phyloP scores from a whole-genome alignment of 2,888 invertebrate genomes.

The Pristionchus maxplancki region DNA sequence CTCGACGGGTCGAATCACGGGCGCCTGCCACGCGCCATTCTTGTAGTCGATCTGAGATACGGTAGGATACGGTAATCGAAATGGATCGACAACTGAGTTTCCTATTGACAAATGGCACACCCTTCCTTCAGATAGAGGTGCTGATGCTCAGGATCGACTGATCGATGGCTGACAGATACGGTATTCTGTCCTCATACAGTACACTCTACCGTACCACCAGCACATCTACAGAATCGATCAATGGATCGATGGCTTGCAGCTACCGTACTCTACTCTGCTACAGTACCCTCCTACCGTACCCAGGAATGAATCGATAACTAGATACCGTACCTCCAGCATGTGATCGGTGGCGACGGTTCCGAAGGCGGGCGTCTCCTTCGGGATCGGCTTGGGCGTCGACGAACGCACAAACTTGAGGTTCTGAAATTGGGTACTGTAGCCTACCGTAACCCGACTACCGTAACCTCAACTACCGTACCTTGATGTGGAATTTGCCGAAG shows the following conservation, averaged over 20 bases:
- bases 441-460: not conserved
- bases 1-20: slow-evolving; percentile 4
- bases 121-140: too few relatives aligned
- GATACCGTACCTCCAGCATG: slow-evolving; percentile 44
- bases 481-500: slow-evolving; percentile 21
- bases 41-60: slow-evolving; percentile 23
- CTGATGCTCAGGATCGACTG: too few relatives aligned
- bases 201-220: too few relatives aligned
- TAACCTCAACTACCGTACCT: slow-evolving; percentile 20
- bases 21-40: not conserved
- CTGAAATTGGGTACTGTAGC: not conserved
- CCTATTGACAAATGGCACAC: too few relatives aligned
- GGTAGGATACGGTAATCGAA: not conserved
- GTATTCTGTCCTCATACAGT: not conserved
- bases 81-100: not conserved
- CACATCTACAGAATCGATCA: too few relatives aligned
- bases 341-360: slow-evolving; percentile 35
- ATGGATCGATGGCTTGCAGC: too few relatives aligned
- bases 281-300: too few relatives aligned
- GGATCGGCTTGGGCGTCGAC: not conserved
- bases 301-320: too few relatives aligned
- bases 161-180: slow-evolving; percentile 5
- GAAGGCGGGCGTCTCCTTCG: slow-evolving; percentile 16
- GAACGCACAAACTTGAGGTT: slow-evolving; percentile 36
- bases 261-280: too few relatives aligned